These are phyloP conservation scores for Xestia xanthographa DNA, from an alignment of 2,888 invertebrate genomes.

Conservation along the genomic window DNA sequence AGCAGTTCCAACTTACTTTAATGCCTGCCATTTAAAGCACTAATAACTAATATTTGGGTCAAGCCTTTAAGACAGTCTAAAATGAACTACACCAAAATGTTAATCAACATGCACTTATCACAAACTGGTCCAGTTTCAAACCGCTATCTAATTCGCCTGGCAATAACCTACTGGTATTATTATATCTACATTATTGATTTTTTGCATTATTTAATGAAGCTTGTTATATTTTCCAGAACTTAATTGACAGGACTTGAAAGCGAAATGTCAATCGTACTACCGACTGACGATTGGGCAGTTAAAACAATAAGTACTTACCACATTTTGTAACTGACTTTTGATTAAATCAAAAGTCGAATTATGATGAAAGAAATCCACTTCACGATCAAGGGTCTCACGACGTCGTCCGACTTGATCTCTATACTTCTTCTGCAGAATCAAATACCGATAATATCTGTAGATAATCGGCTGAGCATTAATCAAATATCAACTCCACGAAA, in stretches of 20 bases:
- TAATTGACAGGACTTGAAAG: conserved; percentile 59
- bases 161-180: conserved; percentile 57
- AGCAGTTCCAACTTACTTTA: conserved; percentile 36
- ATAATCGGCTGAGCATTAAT: conserved; percentile 71
- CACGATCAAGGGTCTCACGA: conserved; percentile 41
- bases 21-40: conserved; percentile 52
- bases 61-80: conserved; percentile 60
- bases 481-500: conserved; percentile 75
- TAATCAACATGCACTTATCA: conserved; percentile 64
- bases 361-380: conserved; percentile 26
- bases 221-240: conserved; percentile 47
- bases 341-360: conserved; percentile 25
- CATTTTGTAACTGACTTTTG: conserved; percentile 31
- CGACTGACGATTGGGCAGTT: conserved; percentile 35
- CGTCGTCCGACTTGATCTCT: conserved; percentile 12
- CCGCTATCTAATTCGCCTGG: conserved; percentile 59
- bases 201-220: conserved; percentile 53
- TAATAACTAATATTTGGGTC: conserved; percentile 62
- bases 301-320: conserved; percentile 31
- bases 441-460: conserved; percentile 51
- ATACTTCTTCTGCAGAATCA: conserved; percentile 46
- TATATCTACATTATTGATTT: conserved; percentile 55
- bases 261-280: conserved; percentile 52
- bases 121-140: conserved; percentile 61
- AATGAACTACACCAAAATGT: conserved; percentile 64